Evolutionary conservation across 2,888 invertebrate species (phyloP), one percentile per base, ranked within the genome.

Genomic region (Coleophora deauratella): DNA sequence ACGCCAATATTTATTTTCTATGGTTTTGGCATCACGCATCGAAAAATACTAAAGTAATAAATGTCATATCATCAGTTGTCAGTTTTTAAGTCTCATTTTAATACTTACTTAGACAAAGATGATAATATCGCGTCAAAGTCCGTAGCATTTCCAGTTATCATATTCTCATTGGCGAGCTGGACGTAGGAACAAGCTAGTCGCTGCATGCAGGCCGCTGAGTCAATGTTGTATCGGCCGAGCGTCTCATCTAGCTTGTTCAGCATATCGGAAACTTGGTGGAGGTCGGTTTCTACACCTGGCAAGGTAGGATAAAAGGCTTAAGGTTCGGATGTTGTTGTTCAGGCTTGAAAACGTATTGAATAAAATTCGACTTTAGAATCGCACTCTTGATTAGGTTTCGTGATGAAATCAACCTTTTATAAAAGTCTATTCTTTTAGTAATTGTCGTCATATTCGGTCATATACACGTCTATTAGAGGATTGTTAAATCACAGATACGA

Each of bases 131-230:
- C 84, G 59, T 92, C 92, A 43, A 91, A 79, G 42, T 90, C 89
- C 7, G 88, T 90, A 0, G 88, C 88, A 49, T 89, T 88, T 2
- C 91, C 91, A 27, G 75, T 74, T 43, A 88, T 70, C 61, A 89
- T 81, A 57, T 90, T 91, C 49, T 88, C 88, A 50, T 89, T 89
- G 0, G 93, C 91, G 31, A 90, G 87, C 50, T 91, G 90, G 0
- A 93, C 89, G 62, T 93, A 93, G 0, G 90, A 90, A 57, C 93
- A 93, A 27, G 92, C 86, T 4, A 91, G 78, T 8, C 92, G 82
- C 69, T 92, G 92, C 85, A 90, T 88, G 54, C 93, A 93, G 2
- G 90, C 88, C 1, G 90, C 88, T 0, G 92, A 90, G 62, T 93
- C 92, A 33, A 93, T 89, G 61, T 92, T 90, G 68, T 92, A 90